Evolutionary conservation across 1,140 invertebrate genomes (phyloP), one percentile per base, ranked within the genome.

Genomic region (Nebria ingens): DNA sequence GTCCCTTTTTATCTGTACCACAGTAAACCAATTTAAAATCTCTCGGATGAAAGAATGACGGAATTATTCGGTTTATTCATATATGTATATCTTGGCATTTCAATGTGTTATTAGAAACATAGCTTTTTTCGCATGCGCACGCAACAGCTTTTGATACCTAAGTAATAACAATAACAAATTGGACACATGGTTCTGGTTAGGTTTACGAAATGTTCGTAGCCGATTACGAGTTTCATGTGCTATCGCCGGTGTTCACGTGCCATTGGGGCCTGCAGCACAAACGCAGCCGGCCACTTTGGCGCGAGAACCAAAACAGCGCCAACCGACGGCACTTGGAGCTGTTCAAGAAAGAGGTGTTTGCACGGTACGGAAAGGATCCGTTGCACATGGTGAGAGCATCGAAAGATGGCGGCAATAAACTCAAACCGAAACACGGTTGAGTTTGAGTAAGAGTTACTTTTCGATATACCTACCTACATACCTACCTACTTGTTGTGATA

Each of bases 201-300:
- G 89, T 93, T 1, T 95, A 94, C 73, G 92, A 97, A 73, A 92
- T 94, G 87, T 90, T 85, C 67, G 79, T 94, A 19, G 86, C 90
- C 34, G 91, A 92, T 1, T 95, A 89, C 70, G 81, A 87, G 64
- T 94, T 97, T 71, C 80, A 84, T 62, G 91, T 97, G 0, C 78
- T 96, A 2, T 87, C 91, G 1, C 91, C 91, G 0, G 84, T 91
- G 38, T 97, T 95, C 69, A 88, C 91, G 0, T 85, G 89, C 2
- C 93, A 96, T 68, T 91, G 89, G 85, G 92, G 91, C 1, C 74
- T 94, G 11, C 91, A 90, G 66, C 79, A 81, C 9, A 81, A 86
- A 57, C 81, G 84, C 58, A 79, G 78, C 15, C 74, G 88, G 21
- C 88, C 89, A 0, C 77, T 83, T 0, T 93, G 89, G 89, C 74